Evolutionary conservation across 2,113 vertebrate species (phyloP), one percentile per base, ranked within the genome.

Genomic region (Tychaedon coryphoeus): DNA sequence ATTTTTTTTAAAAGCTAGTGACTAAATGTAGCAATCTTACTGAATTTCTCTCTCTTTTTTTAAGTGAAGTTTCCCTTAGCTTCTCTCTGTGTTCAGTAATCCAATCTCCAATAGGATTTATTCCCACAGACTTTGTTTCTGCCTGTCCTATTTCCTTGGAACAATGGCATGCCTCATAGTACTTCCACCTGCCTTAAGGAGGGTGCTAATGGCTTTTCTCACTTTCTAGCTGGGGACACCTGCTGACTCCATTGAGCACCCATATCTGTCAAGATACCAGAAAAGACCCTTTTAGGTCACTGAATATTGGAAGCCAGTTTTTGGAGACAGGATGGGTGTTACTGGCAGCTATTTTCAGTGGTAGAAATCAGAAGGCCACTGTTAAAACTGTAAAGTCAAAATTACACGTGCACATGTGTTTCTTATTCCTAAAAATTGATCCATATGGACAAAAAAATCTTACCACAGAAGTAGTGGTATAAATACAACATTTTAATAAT

Each of bases 301-400:
- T 40, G 77, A 89, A 24, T 80, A 42, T 12, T 69, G 74, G 53
- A 90, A 90, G 12, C 6, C 48, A 38, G 19, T 65, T 84, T 42
- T 31, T 34, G 36, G 61, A 91, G 58, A 12, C 20, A 64, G n/a
- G 22, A 11, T 81, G 61, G 26, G 19, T 18, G 40, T 80, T 71
- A 58, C 20, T 42, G 70, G 16, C 34, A 82, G 38, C 43, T 81
- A 8, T 90, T 93, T 95, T 90, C 78, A 75, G 26, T n/a, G 45
- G 12, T 75, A 51, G 40, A 78, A 90, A 71, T 62, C 25, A 64
- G 70, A 92, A 71, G 29, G 53, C 28, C 12, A 5, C 20, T 34
- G 4, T 84, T 85, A 42, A 84, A 83, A 58, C 25, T 34, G 26
- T 66, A 4, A 53, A 87, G 14, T 82, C 29, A 90, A 82, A 90